Base-by-base conservation (phyloP, 2,797 vertebrate genomes). In the Eremophila alpestris region DNA sequence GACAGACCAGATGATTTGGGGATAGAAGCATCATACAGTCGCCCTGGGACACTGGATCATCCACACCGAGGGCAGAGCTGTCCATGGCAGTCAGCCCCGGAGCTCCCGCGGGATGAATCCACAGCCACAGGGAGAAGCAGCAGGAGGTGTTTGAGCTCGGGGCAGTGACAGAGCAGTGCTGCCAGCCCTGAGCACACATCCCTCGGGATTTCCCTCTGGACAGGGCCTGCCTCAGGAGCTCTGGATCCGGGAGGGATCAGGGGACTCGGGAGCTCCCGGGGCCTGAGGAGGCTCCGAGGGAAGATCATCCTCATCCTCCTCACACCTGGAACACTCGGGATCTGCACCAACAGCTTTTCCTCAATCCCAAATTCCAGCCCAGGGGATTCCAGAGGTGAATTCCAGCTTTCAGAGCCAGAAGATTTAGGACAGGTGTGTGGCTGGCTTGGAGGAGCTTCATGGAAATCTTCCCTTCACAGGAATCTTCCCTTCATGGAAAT, bases 201-300 rank as follows among this genome's bases (percentile, higher is more conserved):
- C 67, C 85, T 14, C 2, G 22, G 34, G 68, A 85, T 43, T 43
- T 11, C 59, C 58, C 62, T 78, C 69, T 10, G 63, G 13, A 48
- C 0, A 5, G 5, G 8, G 9, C 32, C 11, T 86, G 51, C 23
- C 24, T 7, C 16, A 3, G 27, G 24, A 23, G 49, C 2, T 10
- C 24, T 0, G 1, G 27, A 13, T 60, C 49, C 24, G 10, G 7
- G 26, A 16, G 41, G 38, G 46, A 46, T 11, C 49, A 24, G 43
- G 40, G 36, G 36, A 36, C 36, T 36, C 36, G 23, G 19, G 13
- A 67, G 5, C 16, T 26, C 15, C 23, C 0, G 0, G 11, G 19
- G 48, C 21, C 64, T 15, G 22, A 0, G 2, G 26, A 67, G 32
- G 29, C 56, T 83, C 73, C 3, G 11, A 41, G 26, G 48, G 43